Base-by-base conservation (phyloP, 1,140 invertebrate genomes). In the Macrobrachium rosenbergii region DNA sequence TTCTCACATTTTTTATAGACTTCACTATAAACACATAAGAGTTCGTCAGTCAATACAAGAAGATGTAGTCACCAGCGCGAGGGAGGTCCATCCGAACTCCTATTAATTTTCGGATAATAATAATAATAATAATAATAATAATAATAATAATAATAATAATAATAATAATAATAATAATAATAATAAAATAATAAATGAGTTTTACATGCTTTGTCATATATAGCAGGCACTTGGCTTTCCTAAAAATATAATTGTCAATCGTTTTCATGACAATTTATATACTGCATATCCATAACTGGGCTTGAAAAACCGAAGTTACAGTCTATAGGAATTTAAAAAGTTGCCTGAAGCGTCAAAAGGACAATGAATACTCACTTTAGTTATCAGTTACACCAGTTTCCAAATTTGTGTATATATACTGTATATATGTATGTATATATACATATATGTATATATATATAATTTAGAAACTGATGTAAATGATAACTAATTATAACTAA, bases 361-460 rank as follows among this genome's bases (percentile, higher is more conserved):
- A 37, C 1, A 37, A 37, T 37, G 1, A 37, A 37, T 37, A 37
- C 1, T 37, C 28, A 37, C 1, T 37, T 37, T 37, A 37, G 28
- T 37, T 37, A 37, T 37, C 28, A 3, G 28, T 37, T 37, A 3
- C 1, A 2, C 3, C 28, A 37, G 3, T 37, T 37, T 59, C 58
- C 6, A 63, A 14, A 80, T 62, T 63, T 23, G 63, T 62, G 63
- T 45, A 77, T 77, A 78, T 59, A 60, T 78, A 78, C n/a, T 59
- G 58, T 78, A 78, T 59, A 78, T 59, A 78, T 78, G 58, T 78
- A 78, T 59, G 58, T 59, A 78, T 59, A 78, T 59, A 78, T 78
- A 78, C n/a, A 78, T 78, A 78, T n/a, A 78, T 60, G 58, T 59
- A 78, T n/a, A 78, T 78, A 78, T 78, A 78, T 59, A 78, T 59